Conservation (phyloP, 2,113 vertebrate genomes). For the Petrocephalus zakoni region DNA sequence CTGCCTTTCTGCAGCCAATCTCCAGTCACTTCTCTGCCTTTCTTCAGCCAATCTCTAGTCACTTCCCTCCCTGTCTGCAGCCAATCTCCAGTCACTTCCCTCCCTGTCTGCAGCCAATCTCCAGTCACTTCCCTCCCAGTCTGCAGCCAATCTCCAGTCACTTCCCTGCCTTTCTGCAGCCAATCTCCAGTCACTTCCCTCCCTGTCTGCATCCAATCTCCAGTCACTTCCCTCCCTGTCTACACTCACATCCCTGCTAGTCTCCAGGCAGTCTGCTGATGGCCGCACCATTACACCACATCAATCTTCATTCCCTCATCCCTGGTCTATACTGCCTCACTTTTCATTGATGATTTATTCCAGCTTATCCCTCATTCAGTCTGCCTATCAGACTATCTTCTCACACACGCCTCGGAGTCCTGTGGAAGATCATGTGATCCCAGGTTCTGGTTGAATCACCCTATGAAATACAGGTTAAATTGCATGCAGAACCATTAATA, state of each 20-base stretch:
- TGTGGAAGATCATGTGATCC: background rate
- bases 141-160: background rate
- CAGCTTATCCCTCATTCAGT: background rate
- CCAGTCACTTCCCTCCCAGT: too few species aligned
- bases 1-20: too few species aligned
- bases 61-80: too few species aligned
- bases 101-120: too few species aligned
- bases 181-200: background rate
- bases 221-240: background rate
- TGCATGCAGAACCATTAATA: background rate
- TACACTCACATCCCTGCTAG: background rate
- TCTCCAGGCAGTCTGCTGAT: background rate
- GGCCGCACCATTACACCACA: background rate
- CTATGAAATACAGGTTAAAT: background rate
- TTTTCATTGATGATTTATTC: slow-evolving; percentile 4
- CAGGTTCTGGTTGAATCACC: background rate
- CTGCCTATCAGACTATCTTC: background rate
- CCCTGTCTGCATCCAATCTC: background rate
- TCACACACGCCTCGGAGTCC: background rate
- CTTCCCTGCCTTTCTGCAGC: background rate
- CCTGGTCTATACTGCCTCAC: background rate
- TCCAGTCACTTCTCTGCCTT: too few species aligned
- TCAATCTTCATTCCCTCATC: background rate
- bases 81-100: too few species aligned
- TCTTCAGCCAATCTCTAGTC: too few species aligned